Conservation (phyloP, 2,797 vertebrate genomes). For the Pseudomugil tenellus region DNA sequence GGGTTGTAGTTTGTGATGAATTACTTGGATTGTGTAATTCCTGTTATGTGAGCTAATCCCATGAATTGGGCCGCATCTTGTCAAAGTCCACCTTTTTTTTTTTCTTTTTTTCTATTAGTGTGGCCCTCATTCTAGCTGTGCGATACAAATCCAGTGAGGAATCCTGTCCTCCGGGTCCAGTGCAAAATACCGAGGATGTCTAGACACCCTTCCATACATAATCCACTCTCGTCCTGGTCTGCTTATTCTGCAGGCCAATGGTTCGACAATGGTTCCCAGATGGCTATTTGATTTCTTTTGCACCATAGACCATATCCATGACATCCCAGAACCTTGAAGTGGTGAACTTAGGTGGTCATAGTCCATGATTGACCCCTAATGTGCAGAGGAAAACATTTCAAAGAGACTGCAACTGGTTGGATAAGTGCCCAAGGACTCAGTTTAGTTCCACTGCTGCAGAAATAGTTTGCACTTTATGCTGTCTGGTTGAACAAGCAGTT, state of each 20-base stretch:
- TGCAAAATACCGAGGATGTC: constrained; percentile 28
- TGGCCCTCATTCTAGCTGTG: constrained; percentile 39
- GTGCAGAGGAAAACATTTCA: constrained; percentile 30
- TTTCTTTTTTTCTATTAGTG: neutral
- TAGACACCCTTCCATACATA: constrained; percentile 9
- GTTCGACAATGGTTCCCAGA: constrained; percentile 22
- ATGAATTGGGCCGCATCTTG: constrained; percentile 35
- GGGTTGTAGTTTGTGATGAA: constrained; percentile 3
- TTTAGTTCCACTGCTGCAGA: constrained; percentile 52
- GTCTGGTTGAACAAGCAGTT: constrained; percentile 57
- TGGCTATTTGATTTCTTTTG: constrained; percentile 39
- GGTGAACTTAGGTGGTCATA: constrained; percentile 18
- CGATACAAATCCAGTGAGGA: constrained; percentile 19
- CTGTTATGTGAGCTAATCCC: constrained; percentile 37
- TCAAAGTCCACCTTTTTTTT: constrained; percentile 43
- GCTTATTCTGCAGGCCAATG: constrained; percentile 26
- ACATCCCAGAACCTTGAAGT: constrained; percentile 24
- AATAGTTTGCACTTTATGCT: constrained; percentile 41
- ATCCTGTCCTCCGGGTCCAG: constrained; percentile 20
- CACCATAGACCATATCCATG: neutral
- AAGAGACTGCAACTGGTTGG: constrained; percentile 25
- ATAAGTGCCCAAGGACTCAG: constrained; percentile 27
- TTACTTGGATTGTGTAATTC: constrained; percentile 44
- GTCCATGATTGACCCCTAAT: constrained; percentile 28
- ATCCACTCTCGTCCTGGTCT: constrained; percentile 7